Percentiles rank a stretch among this genome's conserved stretches.
Evolutionary conservation across 2,888 invertebrate genomes (phyloP).

Genomic region (Balanococcus diminutus): DNA sequence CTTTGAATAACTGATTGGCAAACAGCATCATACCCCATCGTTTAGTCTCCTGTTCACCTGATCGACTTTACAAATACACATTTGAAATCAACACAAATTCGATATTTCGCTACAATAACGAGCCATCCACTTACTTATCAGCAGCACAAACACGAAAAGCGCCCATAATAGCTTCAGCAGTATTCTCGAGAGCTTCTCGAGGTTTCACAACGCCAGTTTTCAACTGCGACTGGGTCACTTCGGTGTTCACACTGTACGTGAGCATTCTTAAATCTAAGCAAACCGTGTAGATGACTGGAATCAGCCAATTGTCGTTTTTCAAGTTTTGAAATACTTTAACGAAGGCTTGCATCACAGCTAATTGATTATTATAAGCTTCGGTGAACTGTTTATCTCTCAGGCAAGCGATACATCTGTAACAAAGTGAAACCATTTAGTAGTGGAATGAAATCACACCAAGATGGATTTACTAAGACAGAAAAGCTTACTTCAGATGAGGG

Average conservation of each 20-base stretch:
- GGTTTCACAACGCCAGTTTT: conserved; percentile 60
- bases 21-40: conserved; percentile 94
- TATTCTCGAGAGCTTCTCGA: conserved; percentile 81
- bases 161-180: conserved; percentile 89
- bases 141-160: conserved; percentile 95
- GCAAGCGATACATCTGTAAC: conserved; percentile 65
- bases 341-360: conserved; percentile 76
- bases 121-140: conserved; percentile 70
- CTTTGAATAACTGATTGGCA: conserved; percentile 96
- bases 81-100: conserved; percentile 57
- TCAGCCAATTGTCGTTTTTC: conserved; percentile 95
- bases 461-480: not conserved
- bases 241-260: conserved; percentile 76
- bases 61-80: conserved; percentile 63
- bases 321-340: conserved; percentile 82
- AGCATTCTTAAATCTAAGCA: conserved; percentile 88
- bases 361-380: conserved; percentile 79
- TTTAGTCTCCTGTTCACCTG: conserved; percentile 89
- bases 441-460: not conserved
- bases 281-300: conserved; percentile 90
- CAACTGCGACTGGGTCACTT: conserved; percentile 55
- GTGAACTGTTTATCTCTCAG: conserved; percentile 64
- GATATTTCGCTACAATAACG: not conserved
- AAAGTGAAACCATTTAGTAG: conserved; percentile 47
- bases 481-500: conserved; percentile 68